phyloP scores from a whole-genome alignment of 2,888 invertebrate species.

The Notodonta ziczac region DNA sequence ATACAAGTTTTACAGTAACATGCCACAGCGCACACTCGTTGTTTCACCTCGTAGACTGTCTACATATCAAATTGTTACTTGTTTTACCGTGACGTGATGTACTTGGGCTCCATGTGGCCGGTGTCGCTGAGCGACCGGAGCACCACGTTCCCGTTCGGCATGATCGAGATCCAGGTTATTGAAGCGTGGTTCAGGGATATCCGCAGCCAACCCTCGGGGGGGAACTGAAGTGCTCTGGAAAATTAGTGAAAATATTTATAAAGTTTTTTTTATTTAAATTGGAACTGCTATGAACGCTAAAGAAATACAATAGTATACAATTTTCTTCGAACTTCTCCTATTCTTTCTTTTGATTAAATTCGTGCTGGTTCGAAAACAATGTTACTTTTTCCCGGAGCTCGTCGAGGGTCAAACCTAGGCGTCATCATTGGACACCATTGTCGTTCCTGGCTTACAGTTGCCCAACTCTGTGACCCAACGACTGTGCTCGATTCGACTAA shows the following conservation, averaged over 20 bases:
- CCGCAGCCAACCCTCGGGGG: constrained; percentile 98
- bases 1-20: too few relatives aligned
- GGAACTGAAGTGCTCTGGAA: constrained; percentile 96
- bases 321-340: too few relatives aligned
- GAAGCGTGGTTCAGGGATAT: constrained; percentile 96
- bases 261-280: background rate
- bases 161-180: constrained; percentile 95
- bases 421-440: too few relatives aligned
- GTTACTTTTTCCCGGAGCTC: too few relatives aligned
- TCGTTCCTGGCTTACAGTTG: too few relatives aligned
- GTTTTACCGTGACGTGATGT: constrained; percentile 86
- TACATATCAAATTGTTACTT: constrained; percentile 1
- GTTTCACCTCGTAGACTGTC: background rate
- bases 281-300: background rate
- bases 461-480: too few relatives aligned
- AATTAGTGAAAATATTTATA: background rate
- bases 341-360: too few relatives aligned
- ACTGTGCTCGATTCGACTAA: too few relatives aligned
- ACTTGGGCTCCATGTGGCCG: constrained; percentile 93
- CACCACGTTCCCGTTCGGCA: constrained; percentile 93
- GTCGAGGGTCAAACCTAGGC: too few relatives aligned
- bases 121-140: constrained; percentile 93
- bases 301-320: too few relatives aligned
- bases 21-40: too few relatives aligned
- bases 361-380: too few relatives aligned